These are phyloP conservation scores for Pelagia noctiluca DNA, from an alignment of 30 jellyfish, hydroid and myxozoan species.

Conservation along the genomic window DNA sequence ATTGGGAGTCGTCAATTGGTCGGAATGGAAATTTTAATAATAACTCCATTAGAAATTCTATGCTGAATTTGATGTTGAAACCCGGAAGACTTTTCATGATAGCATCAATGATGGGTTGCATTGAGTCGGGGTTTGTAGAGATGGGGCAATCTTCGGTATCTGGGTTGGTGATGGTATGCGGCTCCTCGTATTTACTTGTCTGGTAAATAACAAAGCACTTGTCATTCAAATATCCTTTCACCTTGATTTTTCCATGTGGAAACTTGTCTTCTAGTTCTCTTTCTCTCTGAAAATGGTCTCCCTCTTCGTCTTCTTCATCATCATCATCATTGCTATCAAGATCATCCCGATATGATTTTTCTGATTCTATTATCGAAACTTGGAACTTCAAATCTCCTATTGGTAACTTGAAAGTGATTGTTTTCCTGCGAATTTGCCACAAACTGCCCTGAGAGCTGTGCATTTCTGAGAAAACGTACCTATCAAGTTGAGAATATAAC, in stretches of 20 bases:
- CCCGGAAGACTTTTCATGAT: constrained; percentile 37
- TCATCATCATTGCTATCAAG: constrained; percentile 43
- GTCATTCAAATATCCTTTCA: constrained; percentile 58
- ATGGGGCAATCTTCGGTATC: constrained; percentile 53
- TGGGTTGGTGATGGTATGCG: constrained; percentile 27
- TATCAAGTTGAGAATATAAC: background rate
- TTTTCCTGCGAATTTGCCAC: constrained; percentile 47
- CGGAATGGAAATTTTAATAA: constrained; percentile 36
- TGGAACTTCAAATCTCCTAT: constrained; percentile 1
- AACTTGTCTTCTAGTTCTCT: constrained; percentile 33
- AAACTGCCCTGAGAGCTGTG: constrained; percentile 36
- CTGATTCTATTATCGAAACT: constrained; percentile 32
- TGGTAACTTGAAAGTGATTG: constrained; percentile 19
- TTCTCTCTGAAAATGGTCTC: constrained; percentile 31
- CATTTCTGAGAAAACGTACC: constrained; percentile 30
- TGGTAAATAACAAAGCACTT: constrained; percentile 47
- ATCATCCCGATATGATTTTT: constrained; percentile 8
- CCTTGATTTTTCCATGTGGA: constrained; percentile 9
- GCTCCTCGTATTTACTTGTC: constrained; percentile 47
- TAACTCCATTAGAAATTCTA: constrained; percentile 41
- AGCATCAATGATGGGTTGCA: constrained; percentile 16
- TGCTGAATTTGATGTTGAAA: constrained; percentile 24
- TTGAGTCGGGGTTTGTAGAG: constrained; percentile 21
- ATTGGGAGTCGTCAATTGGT: constrained; percentile 30
- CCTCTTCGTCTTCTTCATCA: constrained; percentile 27